Evolutionary conservation across 2,797 vertebrate species (phyloP), one percentile per base, ranked within the genome.

Genomic region (Sphaeramia orbicularis): DNA sequence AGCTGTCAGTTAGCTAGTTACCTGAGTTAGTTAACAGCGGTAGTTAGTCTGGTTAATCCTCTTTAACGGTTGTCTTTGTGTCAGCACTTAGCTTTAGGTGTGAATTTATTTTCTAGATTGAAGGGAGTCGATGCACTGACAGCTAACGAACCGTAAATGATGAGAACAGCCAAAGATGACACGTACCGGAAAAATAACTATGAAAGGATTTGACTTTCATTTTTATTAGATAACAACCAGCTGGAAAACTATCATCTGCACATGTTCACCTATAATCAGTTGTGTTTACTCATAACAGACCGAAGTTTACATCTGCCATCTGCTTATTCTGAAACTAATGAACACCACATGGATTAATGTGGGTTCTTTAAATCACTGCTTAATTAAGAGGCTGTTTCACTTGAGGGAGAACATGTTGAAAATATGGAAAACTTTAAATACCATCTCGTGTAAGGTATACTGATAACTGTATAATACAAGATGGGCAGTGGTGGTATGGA

Each of bases 1-100:
- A 36, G 12, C 57, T 59, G 76, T 40, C 68, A 64, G 14, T 16
- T 0, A 0, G 27, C 54, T 68, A 6, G 45, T 64, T 38, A 55
- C 50, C 44, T 42, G 36, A 14, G 10, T 1, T 12, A 50, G 57
- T 16, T 24, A 7, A 8, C 16, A 4, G 30, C 5, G 24, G 1
- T 27, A 27, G 24, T 27, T 27, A 27, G 6, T 6, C 48, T 51
- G 10, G 6, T 14, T 30, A 6, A 45, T 41, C 41, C 15, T 21
- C 2, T 2, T 51, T 6, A 30, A 2, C 15, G 2, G 1, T 9
- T 35, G 32, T 10, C 9, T 12, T 35, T 10, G 32, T 35, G 11
- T 12, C 9, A 10, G 12, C 27, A 6, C 13, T 21, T n/a, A 21
- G 14, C 2, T 60, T 42, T 6, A 48, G 24, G 2, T 24, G 0